A percentile compares a stretch with the other conserved stretches of the same genome.
phyloP scores from a whole-genome alignment of 1,140 invertebrate genomes.

The Drosophila truncata region DNA sequence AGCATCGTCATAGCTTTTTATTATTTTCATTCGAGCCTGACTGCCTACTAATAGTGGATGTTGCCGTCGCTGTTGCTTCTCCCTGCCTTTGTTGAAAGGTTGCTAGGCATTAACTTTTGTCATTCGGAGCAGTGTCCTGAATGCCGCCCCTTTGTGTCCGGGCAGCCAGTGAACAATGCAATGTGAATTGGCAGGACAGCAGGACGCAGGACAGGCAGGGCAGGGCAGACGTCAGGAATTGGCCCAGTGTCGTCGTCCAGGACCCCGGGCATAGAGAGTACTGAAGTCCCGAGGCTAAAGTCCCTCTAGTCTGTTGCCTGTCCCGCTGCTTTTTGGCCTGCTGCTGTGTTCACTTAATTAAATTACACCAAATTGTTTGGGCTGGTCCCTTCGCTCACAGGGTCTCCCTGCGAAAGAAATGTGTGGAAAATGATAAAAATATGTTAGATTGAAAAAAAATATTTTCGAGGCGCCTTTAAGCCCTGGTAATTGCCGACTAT shows the following conservation, averaged over 20 bases:
- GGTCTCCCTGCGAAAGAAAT: too few relatives aligned
- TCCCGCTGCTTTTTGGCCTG: conserved; percentile 68
- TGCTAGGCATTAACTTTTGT: conserved; percentile 82
- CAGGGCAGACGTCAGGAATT: conserved; percentile 8
- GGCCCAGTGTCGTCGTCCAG: conserved; percentile 6
- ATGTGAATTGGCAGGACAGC: conserved; percentile 70
- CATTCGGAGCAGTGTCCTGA: conserved; percentile 54
- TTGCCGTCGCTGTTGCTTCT: conserved; percentile 48
- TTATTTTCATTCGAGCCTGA: conserved; percentile 74
- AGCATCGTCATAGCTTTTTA: conserved; percentile 70
- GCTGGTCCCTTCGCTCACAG: conserved; percentile 50
- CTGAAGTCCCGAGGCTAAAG: conserved; percentile 1
- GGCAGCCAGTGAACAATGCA: conserved; percentile 73
- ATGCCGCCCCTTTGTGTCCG: conserved; percentile 23
- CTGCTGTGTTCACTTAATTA: conserved; percentile 83
- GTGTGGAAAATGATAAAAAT: conserved; percentile 73
- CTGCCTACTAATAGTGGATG: conserved; percentile 71
- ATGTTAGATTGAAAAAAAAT: conserved; percentile 70
- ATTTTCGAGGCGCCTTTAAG: conserved; percentile 55
- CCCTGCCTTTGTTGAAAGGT: conserved; percentile 66
- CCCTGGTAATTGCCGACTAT: conserved; percentile 53
- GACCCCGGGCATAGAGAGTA: conserved; percentile 19
- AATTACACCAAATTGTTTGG: conserved; percentile 82
- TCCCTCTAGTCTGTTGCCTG: conserved; percentile 33
- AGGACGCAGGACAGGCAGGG: neutral